These are phyloP conservation scores for Epirrhoe alternata DNA, from an alignment of 2,888 invertebrate species.

Conservation along the genomic window DNA sequence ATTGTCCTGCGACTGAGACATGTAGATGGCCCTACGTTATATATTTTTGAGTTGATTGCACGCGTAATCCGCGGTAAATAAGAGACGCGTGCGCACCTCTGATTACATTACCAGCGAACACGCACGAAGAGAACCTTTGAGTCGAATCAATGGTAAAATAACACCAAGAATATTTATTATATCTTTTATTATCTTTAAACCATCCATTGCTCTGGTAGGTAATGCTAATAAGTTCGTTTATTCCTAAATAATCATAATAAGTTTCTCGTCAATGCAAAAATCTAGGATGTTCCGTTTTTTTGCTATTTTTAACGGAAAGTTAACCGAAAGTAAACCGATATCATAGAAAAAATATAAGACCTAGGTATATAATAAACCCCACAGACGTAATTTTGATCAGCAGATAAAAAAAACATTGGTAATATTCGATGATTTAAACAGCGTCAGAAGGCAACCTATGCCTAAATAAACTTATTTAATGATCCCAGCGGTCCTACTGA, in stretches of 20 bases:
- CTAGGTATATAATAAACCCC: too few relatives aligned
- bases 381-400: too few relatives aligned
- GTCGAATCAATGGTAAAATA: conserved; percentile 46
- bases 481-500: too few relatives aligned
- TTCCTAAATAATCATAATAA: not conserved
- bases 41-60: conserved; percentile 69
- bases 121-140: conserved; percentile 59
- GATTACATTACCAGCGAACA: conserved; percentile 71
- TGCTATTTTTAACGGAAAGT: not conserved
- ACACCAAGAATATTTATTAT: not conserved
- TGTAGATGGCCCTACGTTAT: conserved; percentile 50
- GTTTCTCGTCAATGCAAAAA: not conserved
- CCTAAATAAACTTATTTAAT: too few relatives aligned
- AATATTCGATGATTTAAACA: too few relatives aligned
- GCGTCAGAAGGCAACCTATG: too few relatives aligned
- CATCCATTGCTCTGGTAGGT: not conserved
- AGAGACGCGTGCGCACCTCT: conserved; percentile 70
- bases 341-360: too few relatives aligned
- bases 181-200: not conserved
- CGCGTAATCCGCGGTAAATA: conserved; percentile 82
- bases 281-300: not conserved
- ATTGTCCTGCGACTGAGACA: conserved; percentile 54
- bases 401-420: too few relatives aligned
- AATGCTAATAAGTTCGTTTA: not conserved
- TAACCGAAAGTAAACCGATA: not conserved